These are phyloP conservation scores for Eupithecia exiguata DNA, from an alignment of 2,888 invertebrate species.

Conservation along the genomic window DNA sequence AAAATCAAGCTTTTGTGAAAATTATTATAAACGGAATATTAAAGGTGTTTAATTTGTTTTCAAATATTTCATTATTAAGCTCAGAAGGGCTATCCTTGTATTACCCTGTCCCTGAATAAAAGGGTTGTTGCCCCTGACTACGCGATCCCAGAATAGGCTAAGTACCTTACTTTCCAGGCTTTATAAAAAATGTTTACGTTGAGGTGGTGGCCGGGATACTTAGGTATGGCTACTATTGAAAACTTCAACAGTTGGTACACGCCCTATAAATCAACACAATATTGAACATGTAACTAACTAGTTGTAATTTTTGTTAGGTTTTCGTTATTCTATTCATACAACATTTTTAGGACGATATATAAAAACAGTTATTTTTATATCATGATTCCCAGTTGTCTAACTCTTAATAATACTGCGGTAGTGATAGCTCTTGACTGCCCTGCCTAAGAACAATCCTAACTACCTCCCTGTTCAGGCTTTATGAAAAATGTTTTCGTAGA, in stretches of 20 bases:
- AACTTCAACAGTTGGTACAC: background rate
- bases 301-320: no score
- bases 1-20: background rate
- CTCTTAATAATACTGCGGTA: background rate
- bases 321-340: no score
- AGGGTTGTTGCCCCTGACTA: background rate
- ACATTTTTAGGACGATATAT: no score
- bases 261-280: background rate
- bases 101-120: background rate
- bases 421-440: background rate
- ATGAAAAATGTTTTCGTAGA: conserved; percentile 79
- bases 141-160: background rate
- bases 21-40: background rate
- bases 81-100: background rate
- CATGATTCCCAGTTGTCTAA: background rate
- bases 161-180: background rate
- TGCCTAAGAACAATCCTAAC: conserved; percentile 1
- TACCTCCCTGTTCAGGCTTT: conserved; percentile 55
- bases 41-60: background rate
- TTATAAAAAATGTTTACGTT: background rate
- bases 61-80: background rate
- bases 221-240: background rate
- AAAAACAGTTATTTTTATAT: background rate
- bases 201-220: background rate
- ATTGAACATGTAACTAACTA: background rate